These are phyloP conservation scores for Sula dactylatra DNA, from an alignment of 2,113 vertebrate species.

Conservation along the genomic window DNA sequence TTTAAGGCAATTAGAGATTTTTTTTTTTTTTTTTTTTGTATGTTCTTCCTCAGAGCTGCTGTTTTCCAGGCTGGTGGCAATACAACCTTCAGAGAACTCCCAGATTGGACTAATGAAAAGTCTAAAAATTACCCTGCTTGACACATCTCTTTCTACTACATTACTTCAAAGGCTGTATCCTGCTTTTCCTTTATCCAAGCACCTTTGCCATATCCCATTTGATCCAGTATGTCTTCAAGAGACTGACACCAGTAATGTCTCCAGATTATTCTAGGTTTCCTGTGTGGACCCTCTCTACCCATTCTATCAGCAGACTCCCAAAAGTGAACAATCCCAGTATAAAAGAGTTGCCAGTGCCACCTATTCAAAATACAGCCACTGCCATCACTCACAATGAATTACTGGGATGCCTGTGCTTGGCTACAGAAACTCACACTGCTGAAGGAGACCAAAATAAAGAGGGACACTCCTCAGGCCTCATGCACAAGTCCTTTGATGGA, in stretches of 20 bases:
- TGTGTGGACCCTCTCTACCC: neutral
- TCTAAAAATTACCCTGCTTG: neutral
- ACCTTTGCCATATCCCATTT: neutral
- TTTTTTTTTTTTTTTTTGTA: too few species aligned
- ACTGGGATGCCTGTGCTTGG: neutral
- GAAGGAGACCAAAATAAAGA: neutral
- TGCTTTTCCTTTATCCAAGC: neutral
- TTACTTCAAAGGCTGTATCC: neutral
- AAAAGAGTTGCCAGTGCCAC: neutral
- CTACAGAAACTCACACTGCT: neutral
- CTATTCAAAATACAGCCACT: neutral
- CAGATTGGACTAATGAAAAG: neutral
- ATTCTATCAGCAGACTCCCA: neutral
- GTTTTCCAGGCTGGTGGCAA: neutral
- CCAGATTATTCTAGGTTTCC: neutral
- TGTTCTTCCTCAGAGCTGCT: neutral
- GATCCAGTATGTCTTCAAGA: neutral
- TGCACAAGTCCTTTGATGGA: neutral
- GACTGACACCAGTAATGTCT: too few species aligned
- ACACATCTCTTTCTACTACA: neutral
- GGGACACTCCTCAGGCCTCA: neutral
- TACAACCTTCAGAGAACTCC: neutral
- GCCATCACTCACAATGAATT: accelerated
- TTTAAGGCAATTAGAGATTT: neutral
- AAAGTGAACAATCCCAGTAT: neutral